A percentile compares a stretch with the other conserved stretches of the same genome.
These are phyloP conservation scores for Phytoseiulus persimilis DNA, from an alignment of 2,888 invertebrate genomes.

Conservation along the genomic window DNA sequence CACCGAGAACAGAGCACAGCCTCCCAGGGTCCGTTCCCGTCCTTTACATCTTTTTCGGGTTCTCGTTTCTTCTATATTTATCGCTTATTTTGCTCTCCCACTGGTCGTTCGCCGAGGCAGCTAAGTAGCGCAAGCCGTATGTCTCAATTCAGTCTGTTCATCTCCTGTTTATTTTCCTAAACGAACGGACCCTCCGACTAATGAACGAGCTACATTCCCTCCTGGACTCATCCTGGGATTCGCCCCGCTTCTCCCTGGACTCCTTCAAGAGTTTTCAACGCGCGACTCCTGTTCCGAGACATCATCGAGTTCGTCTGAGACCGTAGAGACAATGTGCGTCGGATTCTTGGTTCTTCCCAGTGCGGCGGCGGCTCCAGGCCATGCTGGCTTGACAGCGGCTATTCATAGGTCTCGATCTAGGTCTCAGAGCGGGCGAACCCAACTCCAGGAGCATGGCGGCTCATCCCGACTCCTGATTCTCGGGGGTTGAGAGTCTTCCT, in stretches of 20 bases:
- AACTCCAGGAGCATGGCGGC: too few species aligned
- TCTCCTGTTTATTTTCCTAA: not conserved
- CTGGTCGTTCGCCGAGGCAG: not conserved
- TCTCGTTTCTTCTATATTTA: not conserved
- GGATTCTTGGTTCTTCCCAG: too few species aligned
- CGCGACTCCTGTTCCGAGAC: too few species aligned
- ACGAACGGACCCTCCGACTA: not conserved
- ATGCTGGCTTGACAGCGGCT: too few species aligned
- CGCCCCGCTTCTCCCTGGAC: not conserved
- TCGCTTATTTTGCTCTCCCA: not conserved
- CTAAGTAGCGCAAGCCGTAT: not conserved
- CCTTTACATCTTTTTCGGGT: not conserved
- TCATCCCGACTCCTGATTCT: too few species aligned
- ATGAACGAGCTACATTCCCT: not conserved
- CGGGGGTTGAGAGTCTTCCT: too few species aligned
- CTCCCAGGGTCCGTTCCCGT: not conserved
- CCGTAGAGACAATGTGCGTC: too few species aligned
- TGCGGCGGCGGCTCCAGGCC: too few species aligned
- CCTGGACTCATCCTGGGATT: not conserved
- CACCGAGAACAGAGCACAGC: not conserved
- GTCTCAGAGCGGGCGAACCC: too few species aligned
- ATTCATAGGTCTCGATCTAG: too few species aligned
- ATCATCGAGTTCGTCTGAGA: too few species aligned
- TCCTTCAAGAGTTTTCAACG: not conserved
- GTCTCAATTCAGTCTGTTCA: conserved; percentile 5